phyloP scores from a whole-genome alignment of 2,888 invertebrate species.

The Crioceris asparagi region DNA sequence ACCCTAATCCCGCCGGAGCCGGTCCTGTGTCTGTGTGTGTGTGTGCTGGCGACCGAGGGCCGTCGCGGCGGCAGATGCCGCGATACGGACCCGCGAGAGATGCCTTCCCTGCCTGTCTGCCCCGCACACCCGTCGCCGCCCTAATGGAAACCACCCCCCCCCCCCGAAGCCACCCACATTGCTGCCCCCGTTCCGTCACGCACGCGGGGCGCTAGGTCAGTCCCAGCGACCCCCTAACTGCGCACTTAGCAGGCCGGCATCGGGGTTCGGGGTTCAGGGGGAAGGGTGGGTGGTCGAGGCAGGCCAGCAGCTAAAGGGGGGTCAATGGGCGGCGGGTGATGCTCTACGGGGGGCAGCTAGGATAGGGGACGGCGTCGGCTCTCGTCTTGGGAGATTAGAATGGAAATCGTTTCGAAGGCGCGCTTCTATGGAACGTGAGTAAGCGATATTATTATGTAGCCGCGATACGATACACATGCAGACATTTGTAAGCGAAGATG shows the following conservation, averaged over 20 bases:
- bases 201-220: conserved; percentile 22
- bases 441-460: too few species aligned
- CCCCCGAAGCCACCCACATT: conserved; percentile 2
- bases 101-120: conserved; percentile 5
- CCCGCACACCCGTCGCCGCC: conserved; percentile 8
- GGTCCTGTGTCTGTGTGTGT: too few species aligned
- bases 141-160: conserved; percentile 1
- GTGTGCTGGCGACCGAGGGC: conserved; percentile 22
- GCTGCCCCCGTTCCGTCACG: conserved; percentile 19
- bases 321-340: too few species aligned
- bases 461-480: too few species aligned
- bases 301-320: too few species aligned
- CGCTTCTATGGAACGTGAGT: too few species aligned
- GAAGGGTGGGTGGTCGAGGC: conserved; percentile 16
- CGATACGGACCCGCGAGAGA: conserved; percentile 17
- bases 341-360: too few species aligned
- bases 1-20: too few species aligned
- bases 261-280: conserved; percentile 15
- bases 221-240: conserved; percentile 19
- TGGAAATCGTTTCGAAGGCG: too few species aligned
- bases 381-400: too few species aligned
- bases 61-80: conserved; percentile 19
- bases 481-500: too few species aligned
- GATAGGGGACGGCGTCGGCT: too few species aligned
- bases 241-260: conserved; percentile 17